Conservation (phyloP, 2,888 invertebrate species). For the Alloscopus bannaensis region DNA sequence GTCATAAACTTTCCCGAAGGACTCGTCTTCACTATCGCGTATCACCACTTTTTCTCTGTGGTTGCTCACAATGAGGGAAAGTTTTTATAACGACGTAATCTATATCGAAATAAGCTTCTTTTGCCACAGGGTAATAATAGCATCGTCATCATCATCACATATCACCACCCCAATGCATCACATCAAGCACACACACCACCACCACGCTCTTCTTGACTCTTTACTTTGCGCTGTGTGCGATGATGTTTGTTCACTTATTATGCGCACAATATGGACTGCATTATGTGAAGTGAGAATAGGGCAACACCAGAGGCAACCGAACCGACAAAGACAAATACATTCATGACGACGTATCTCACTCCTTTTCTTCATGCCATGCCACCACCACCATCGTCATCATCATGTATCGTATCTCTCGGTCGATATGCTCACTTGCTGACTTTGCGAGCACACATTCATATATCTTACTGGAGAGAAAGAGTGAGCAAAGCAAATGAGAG, state of each 20-base stretch:
- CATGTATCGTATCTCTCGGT: background rate
- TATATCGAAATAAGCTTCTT: background rate
- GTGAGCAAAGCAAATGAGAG: background rate
- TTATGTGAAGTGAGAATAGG: constrained; percentile 15
- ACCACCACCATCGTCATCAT: constrained; percentile 7
- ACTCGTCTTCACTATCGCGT: background rate
- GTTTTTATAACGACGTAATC: constrained; percentile 32
- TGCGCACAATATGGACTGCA: background rate
- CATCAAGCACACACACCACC: too few species aligned
- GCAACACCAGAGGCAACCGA: constrained; percentile 22
- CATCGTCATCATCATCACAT: too few species aligned
- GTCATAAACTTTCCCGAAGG: constrained; percentile 16
- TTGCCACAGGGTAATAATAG: constrained; percentile 40
- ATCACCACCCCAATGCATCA: too few species aligned
- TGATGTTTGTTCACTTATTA: background rate
- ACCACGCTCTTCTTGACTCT: too few species aligned
- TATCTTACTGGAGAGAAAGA: too few species aligned
- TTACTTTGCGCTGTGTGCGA: too few species aligned
- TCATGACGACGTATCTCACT: constrained; percentile 24
- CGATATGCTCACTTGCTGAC: constrained; percentile 4
- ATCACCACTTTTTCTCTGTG: background rate
- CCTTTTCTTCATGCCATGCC: constrained; percentile 7
- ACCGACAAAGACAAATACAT: constrained; percentile 60
- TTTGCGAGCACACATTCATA: background rate
- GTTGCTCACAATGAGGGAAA: constrained; percentile 12